Conservation (phyloP, 2,888 invertebrate species). For the Hermodice carunculata region DNA sequence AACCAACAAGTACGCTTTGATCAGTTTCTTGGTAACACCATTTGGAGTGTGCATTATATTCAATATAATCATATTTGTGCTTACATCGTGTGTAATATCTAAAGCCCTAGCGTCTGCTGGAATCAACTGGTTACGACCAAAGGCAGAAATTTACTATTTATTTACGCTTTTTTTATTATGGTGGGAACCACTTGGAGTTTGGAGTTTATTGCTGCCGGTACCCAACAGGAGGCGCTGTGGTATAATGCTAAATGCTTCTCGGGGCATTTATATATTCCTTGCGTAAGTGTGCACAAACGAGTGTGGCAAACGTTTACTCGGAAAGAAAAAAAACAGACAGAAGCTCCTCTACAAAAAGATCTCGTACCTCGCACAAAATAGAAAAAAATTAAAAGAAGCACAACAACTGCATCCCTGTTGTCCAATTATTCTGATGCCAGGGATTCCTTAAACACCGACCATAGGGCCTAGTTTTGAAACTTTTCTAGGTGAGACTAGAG, state of each 20-base stretch:
- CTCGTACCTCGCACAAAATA: too few relatives aligned
- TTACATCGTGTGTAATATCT: background rate
- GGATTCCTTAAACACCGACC: too few relatives aligned
- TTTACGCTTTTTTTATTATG: background rate
- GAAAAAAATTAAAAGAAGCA: too few relatives aligned
- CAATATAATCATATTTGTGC: background rate
- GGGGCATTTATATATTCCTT: constrained; percentile 5
- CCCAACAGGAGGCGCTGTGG: constrained; percentile 9
- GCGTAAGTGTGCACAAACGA: background rate
- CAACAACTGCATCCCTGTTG: too few relatives aligned
- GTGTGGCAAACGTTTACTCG: too few relatives aligned
- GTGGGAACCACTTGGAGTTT: constrained; percentile 3
- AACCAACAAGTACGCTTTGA: background rate
- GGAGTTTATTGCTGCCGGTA: constrained; percentile 6
- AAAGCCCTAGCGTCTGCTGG: background rate
- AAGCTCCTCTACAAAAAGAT: too few relatives aligned
- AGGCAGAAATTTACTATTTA: constrained; percentile 1
- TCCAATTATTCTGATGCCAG: too few relatives aligned
- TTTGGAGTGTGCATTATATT: background rate
- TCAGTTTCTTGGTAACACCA: background rate
- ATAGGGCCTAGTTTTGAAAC: too few relatives aligned
- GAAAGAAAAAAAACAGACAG: too few relatives aligned
- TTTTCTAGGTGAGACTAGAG: too few relatives aligned
- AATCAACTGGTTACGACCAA: background rate
- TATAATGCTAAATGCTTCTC: constrained; percentile 9